Evolutionary conservation across 2,888 invertebrate species (phyloP).

Genomic region (Laspeyria flexula): DNA sequence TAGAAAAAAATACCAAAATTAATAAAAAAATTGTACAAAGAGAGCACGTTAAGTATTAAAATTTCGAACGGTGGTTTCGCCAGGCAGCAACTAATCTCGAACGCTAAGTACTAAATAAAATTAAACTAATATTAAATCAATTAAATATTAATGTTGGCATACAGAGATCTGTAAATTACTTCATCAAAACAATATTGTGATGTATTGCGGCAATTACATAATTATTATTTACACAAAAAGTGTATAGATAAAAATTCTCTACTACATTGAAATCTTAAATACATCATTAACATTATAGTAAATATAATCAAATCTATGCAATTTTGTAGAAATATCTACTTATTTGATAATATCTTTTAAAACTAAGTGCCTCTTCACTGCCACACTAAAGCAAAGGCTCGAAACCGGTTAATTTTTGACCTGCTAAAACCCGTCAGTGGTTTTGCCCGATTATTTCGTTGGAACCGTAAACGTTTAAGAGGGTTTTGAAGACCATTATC

Average conservation of each 20-base stretch:
- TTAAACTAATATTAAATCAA: constrained; percentile 36
- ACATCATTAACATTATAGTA: constrained; percentile 22
- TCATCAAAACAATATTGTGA: constrained; percentile 27
- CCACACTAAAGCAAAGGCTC: no score
- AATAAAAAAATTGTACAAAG: constrained; percentile 26
- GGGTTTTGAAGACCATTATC: no score
- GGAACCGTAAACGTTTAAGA: no score
- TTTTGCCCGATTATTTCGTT: no score
- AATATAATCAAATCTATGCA: constrained; percentile 26
- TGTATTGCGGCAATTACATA: constrained; percentile 25
- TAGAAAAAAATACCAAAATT: constrained; percentile 12
- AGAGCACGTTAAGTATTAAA: constrained; percentile 51
- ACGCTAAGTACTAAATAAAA: constrained; percentile 42
- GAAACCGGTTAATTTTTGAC: no score
- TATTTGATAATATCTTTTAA: no score
- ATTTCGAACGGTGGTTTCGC: constrained; percentile 56
- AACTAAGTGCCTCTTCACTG: no score
- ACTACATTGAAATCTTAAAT: constrained; percentile 31
- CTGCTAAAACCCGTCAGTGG: no score
- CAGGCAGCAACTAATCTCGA: constrained; percentile 45
- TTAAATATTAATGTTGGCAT: constrained; percentile 36
- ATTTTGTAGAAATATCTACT: constrained; percentile 1
- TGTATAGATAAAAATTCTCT: constrained; percentile 29
- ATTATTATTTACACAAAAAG: constrained; percentile 33
- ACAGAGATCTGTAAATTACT: constrained; percentile 45